Percentiles rank a stretch among this genome's conserved stretches.
phyloP scores from a whole-genome alignment of 2,888 invertebrate species.

The Keiferia lycopersicella region DNA sequence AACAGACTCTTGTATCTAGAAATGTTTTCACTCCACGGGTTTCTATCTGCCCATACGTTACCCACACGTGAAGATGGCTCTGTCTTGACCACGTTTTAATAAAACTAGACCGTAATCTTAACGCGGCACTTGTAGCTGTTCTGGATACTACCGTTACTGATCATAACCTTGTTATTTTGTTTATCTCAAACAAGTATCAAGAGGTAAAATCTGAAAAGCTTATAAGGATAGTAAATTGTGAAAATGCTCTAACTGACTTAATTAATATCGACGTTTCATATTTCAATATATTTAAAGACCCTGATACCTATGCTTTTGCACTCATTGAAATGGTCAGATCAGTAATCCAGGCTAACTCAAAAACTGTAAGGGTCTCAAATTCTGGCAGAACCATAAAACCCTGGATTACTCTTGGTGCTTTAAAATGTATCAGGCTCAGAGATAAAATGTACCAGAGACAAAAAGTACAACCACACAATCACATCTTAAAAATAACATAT shows the following conservation, averaged over 20 bases:
- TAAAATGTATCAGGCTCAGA: background rate
- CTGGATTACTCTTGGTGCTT: background rate
- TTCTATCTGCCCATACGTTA: background rate
- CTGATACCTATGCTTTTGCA: background rate
- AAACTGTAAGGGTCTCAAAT: background rate
- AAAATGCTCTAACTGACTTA: background rate
- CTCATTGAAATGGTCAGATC: background rate
- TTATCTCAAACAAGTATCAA: background rate
- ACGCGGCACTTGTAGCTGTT: background rate
- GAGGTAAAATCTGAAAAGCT: background rate
- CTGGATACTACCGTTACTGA: background rate
- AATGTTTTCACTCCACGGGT: background rate
- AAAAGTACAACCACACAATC: background rate
- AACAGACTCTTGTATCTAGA: background rate
- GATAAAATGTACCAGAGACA: background rate
- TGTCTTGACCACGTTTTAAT: background rate
- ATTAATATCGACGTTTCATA: background rate
- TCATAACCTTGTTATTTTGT: background rate
- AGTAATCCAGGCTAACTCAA: background rate
- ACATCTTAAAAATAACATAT: background rate
- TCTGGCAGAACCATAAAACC: background rate
- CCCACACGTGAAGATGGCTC: background rate
- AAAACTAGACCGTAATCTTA: background rate
- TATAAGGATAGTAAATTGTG: background rate
- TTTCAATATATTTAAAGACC: slow-evolving; percentile 1